These are phyloP conservation scores for Drosophila lacteicornis DNA, from an alignment of 1,140 invertebrate genomes.

Conservation along the genomic window DNA sequence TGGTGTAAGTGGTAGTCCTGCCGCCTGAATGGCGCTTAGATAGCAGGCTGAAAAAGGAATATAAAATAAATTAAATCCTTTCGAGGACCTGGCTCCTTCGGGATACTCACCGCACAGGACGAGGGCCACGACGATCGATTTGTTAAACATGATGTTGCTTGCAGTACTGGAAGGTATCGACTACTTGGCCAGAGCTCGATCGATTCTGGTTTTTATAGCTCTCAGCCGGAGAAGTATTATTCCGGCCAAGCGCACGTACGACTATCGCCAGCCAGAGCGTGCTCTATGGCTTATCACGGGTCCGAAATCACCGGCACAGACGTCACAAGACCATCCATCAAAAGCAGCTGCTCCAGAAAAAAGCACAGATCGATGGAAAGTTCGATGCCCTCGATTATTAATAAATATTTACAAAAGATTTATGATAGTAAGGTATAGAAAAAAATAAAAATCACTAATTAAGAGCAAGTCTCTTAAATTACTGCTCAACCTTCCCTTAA, in stretches of 20 bases:
- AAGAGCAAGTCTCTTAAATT: not conserved
- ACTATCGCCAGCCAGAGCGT: slow-evolving; percentile 31
- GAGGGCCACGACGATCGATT: slow-evolving; percentile 49
- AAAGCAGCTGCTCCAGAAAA: slow-evolving; percentile 7
- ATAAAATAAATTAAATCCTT: not conserved
- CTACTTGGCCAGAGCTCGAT: slow-evolving; percentile 34
- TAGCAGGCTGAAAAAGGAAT: slow-evolving; percentile 30
- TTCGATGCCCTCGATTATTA: not conserved
- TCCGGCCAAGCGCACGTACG: slow-evolving; percentile 24
- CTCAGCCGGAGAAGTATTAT: not conserved
- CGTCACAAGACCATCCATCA: slow-evolving; percentile 7
- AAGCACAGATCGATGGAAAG: not conserved
- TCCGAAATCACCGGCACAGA: not conserved
- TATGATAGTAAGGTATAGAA: not conserved
- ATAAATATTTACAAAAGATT: not conserved
- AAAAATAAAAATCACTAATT: too few species aligned
- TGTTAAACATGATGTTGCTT: slow-evolving; percentile 68
- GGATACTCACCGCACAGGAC: slow-evolving; percentile 59
- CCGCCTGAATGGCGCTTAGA: slow-evolving; percentile 5
- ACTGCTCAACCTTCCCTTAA: too few species aligned
- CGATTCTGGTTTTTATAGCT: slow-evolving; percentile 25
- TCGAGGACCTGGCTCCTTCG: not conserved
- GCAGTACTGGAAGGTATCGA: slow-evolving; percentile 19
- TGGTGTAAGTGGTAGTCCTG: too few species aligned
- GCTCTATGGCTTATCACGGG: slow-evolving; percentile 27